A percentile compares a stretch with the other conserved stretches of the same genome.
These are phyloP conservation scores for Lasioglossum zephyrum DNA, from an alignment of 2,888 invertebrate species.

Conservation along the genomic window DNA sequence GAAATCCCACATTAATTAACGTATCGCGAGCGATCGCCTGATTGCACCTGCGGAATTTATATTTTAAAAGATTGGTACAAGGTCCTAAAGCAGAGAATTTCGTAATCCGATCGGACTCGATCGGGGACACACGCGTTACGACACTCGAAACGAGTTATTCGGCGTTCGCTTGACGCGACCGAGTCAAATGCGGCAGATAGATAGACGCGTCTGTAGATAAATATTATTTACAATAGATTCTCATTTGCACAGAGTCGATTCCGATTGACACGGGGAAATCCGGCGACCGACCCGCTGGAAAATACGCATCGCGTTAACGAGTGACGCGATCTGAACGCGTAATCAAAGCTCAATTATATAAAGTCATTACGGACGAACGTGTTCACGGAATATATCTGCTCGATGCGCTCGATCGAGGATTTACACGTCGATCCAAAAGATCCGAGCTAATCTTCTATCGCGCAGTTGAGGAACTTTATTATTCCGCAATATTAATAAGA, in stretches of 20 bases:
- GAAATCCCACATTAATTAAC: background rate
- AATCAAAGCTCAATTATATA: slow-evolving; percentile 49
- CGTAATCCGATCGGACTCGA: background rate
- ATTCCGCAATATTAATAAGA: background rate
- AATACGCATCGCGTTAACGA: slow-evolving; percentile 36
- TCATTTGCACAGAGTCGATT: slow-evolving; percentile 4
- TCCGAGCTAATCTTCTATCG: background rate
- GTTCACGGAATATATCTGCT: background rate
- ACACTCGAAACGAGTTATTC: background rate
- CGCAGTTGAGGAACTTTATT: background rate
- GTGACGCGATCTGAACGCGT: slow-evolving; percentile 20
- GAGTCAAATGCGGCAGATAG: background rate
- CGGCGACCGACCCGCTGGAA: slow-evolving; percentile 19
- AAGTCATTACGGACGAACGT: slow-evolving; percentile 28
- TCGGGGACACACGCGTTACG: background rate
- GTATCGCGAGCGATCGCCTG: background rate
- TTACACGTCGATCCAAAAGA: slow-evolving; percentile 9
- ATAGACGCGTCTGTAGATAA: background rate
- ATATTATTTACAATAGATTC: slow-evolving; percentile 7
- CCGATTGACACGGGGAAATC: slow-evolving; percentile 27
- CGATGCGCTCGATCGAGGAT: background rate
- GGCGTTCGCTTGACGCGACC: background rate
- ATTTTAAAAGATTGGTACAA: background rate
- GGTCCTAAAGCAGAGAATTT: background rate
- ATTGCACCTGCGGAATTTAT: background rate